Evolutionary conservation across 2,888 invertebrate genomes (phyloP).

Genomic region (Ornithoptera alexandrae): DNA sequence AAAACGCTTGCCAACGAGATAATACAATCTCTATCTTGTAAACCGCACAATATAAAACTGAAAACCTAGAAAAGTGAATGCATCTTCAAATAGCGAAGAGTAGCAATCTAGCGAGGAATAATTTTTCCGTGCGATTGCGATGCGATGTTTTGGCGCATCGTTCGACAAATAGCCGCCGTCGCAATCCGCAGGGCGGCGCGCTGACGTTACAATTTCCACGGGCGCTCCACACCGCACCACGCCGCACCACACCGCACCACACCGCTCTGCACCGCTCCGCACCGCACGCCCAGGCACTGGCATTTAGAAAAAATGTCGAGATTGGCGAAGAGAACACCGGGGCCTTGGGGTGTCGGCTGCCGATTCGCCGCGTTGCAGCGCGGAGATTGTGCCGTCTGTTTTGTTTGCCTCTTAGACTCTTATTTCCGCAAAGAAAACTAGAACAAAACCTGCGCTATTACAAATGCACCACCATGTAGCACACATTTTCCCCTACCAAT

Average conservation of each 20-base stretch:
- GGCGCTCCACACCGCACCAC: conserved; percentile 44
- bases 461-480: conserved; percentile 54
- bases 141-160: conserved; percentile 77
- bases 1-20: conserved; percentile 72
- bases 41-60: conserved; percentile 68
- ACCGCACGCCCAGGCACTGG: conserved; percentile 42
- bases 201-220: conserved; percentile 71
- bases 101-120: conserved; percentile 71
- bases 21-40: conserved; percentile 69
- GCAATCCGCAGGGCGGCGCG: conserved; percentile 69
- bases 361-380: conserved; percentile 74
- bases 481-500: conserved; percentile 29
- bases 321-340: conserved; percentile 66
- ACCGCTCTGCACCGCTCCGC: conserved; percentile 33
- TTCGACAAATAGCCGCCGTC: conserved; percentile 71
- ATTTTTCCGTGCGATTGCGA: conserved; percentile 75
- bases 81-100: conserved; percentile 68
- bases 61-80: conserved; percentile 64
- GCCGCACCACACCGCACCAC: conserved; percentile 40
- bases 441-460: conserved; percentile 66
- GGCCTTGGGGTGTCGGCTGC: conserved; percentile 67
- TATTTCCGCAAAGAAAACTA: conserved; percentile 68
- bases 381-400: conserved; percentile 74
- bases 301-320: conserved; percentile 69
- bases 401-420: conserved; percentile 74